Percentiles rank a stretch among this genome's conserved stretches.
phyloP scores from a whole-genome alignment of 2,888 invertebrate species.

The Drosophila peninsularis region DNA sequence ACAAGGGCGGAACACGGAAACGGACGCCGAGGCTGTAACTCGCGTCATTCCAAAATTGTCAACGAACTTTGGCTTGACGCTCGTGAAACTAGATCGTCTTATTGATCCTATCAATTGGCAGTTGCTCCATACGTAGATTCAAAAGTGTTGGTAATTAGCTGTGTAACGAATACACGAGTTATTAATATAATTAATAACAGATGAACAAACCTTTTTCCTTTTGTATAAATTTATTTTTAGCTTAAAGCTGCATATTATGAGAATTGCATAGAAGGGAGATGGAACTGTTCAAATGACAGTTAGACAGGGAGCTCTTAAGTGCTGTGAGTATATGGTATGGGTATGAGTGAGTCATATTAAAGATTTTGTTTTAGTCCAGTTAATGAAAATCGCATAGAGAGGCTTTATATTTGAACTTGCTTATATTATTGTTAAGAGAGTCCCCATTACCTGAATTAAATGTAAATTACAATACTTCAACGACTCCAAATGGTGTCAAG shows the following conservation, averaged over 20 bases:
- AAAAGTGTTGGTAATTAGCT: slow-evolving; percentile 28
- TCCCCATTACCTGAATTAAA: background rate
- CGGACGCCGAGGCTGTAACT: slow-evolving; percentile 6
- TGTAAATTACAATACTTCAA: background rate
- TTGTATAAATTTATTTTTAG: background rate
- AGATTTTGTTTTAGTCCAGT: no score
- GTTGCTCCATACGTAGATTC: slow-evolving; percentile 8
- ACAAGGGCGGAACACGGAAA: slow-evolving; percentile 32
- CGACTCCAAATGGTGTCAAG: slow-evolving; percentile 52
- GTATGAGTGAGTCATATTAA: no score
- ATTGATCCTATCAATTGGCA: slow-evolving; percentile 51
- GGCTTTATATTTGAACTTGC: background rate
- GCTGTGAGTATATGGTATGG: no score
- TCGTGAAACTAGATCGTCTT: slow-evolving; percentile 22
- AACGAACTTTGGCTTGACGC: slow-evolving; percentile 25
- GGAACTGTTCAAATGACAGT: no score
- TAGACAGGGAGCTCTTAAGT: no score
- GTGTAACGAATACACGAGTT: background rate
- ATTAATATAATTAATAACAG: slow-evolving; percentile 2
- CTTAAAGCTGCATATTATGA: background rate
- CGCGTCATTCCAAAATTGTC: slow-evolving; percentile 25
- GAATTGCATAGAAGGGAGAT: background rate
- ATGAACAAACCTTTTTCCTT: background rate
- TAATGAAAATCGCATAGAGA: background rate
- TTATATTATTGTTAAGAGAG: no score